These are phyloP conservation scores for Oryzias woworae DNA, from an alignment of 2,113 vertebrate species.

Conservation along the genomic window DNA sequence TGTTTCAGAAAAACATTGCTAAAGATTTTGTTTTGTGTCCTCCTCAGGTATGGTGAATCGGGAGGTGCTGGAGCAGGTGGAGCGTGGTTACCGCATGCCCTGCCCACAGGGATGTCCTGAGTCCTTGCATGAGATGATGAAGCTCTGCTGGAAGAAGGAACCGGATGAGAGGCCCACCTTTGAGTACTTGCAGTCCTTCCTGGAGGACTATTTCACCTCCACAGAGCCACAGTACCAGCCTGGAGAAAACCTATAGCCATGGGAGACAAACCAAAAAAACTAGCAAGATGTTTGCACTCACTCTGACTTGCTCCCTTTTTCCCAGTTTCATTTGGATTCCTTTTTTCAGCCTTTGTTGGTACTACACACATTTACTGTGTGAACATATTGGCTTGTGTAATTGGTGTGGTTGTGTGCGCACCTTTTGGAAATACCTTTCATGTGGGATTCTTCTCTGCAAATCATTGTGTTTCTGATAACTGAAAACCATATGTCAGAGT, in stretches of 20 bases:
- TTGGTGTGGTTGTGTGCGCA: not conserved
- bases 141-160: conserved; percentile 95
- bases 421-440: conserved; percentile 6
- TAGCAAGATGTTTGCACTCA: conserved; percentile 75
- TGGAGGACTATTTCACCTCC: conserved; percentile 97
- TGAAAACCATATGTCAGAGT: not conserved
- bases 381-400: conserved; percentile 14
- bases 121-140: conserved; percentile 95
- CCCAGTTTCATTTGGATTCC: not conserved
- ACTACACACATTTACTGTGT: conserved; percentile 41
- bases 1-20: no score
- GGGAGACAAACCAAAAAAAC: conserved; percentile 5
- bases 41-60: conserved; percentile 92
- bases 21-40: not conserved
- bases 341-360: conserved; percentile 30
- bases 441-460: conserved; percentile 19
- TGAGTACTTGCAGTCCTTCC: conserved; percentile 95
- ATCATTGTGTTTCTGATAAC: conserved; percentile 24
- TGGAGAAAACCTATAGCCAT: conserved; percentile 91
- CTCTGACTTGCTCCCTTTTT: conserved; percentile 70
- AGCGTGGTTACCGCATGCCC: conserved; percentile 94
- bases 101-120: conserved; percentile 94
- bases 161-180: conserved; percentile 96
- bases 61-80: conserved; percentile 94
- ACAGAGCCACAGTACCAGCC: conserved; percentile 98